Evolutionary conservation across 2,888 invertebrate species (phyloP).

Genomic region (Nomada fucata): DNA sequence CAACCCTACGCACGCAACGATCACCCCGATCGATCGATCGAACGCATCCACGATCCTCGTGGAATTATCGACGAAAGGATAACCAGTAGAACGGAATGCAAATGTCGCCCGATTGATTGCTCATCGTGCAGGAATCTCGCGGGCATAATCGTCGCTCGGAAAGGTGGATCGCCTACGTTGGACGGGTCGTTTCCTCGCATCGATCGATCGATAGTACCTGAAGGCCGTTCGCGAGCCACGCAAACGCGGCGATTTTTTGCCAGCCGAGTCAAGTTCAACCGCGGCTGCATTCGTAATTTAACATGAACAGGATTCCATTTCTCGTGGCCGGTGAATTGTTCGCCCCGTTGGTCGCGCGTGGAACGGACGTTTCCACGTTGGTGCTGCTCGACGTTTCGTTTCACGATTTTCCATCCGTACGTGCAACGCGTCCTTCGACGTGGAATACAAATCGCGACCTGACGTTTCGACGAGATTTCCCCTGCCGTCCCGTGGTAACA

Average conservation of each 20-base stretch:
- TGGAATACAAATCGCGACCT: not conserved
- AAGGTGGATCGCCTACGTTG: constrained; percentile 39
- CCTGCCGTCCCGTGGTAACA: not conserved
- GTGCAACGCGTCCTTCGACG: not conserved
- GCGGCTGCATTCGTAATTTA: constrained; percentile 31
- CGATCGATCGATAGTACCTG: constrained; percentile 37
- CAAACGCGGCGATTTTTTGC: constrained; percentile 26
- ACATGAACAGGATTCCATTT: constrained; percentile 36
- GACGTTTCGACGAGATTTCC: not conserved
- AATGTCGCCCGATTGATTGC: not conserved
- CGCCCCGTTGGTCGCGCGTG: not conserved
- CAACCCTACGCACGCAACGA: not conserved
- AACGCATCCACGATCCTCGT: not conserved
- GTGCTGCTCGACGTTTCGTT: not conserved
- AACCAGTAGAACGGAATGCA: constrained; percentile 3
- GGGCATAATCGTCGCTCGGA: not conserved
- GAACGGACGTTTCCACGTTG: not conserved
- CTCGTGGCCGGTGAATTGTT: constrained; percentile 35
- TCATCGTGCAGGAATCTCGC: constrained; percentile 12
- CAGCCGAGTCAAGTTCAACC: constrained; percentile 50
- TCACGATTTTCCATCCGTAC: not conserved
- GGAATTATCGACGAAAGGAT: not conserved
- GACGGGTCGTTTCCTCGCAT: constrained; percentile 43
- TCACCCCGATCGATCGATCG: not conserved
- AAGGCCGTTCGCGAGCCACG: constrained; percentile 44